Conservation (phyloP, 2,797 vertebrate genomes). For the Sebastes vulpes region DNA sequence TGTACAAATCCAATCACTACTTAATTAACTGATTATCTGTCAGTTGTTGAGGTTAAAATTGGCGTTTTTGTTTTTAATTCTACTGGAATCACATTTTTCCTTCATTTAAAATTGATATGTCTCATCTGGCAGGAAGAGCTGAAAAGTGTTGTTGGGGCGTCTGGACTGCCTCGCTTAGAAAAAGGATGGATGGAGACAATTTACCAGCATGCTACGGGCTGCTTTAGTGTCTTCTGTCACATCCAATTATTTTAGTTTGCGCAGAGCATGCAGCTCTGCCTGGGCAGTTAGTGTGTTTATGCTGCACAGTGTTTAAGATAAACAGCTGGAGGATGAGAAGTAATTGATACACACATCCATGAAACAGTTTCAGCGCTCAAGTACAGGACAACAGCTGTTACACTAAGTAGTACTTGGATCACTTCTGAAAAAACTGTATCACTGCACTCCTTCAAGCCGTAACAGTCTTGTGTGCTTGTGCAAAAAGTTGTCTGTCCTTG, state of each 20-base stretch:
- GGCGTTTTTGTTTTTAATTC: background rate
- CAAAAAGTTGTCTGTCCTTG: background rate
- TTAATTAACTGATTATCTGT: background rate
- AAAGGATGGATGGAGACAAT: background rate
- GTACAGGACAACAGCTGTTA: background rate
- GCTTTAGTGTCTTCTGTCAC: slow-evolving; percentile 14
- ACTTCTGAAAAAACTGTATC: background rate
- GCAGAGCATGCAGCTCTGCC: background rate
- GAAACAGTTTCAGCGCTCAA: background rate
- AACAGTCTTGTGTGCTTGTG: background rate
- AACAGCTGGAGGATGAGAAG: slow-evolving; percentile 7
- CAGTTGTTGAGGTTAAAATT: background rate
- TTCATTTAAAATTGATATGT: background rate
- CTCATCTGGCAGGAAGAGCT: background rate
- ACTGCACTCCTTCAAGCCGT: background rate
- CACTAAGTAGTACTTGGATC: background rate
- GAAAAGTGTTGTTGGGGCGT: background rate
- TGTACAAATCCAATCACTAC: background rate
- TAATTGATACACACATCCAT: background rate
- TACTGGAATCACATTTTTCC: background rate
- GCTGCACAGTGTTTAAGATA: background rate
- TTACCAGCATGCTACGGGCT: background rate
- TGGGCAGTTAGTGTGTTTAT: background rate
- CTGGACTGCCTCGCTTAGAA: background rate
- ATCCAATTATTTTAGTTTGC: background rate